Base-by-base conservation (phyloP, 2,797 vertebrate genomes). In the Neostethus bicornis region DNA sequence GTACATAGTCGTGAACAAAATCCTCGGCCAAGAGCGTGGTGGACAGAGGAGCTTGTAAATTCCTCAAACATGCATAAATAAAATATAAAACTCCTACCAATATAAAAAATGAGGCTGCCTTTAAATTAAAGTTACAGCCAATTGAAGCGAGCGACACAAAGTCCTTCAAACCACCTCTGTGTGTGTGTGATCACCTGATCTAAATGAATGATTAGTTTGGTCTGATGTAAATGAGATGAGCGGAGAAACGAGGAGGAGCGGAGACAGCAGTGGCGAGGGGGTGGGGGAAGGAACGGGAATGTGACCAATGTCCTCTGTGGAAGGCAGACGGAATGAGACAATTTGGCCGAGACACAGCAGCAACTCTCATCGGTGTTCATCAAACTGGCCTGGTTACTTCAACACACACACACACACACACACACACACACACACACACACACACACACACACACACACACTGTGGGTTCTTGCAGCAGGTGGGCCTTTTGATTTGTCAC, bases 401-500 rank as follows among this genome's bases (percentile, higher is more conserved):
- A 41, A 69, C 51, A 67, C 47, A 65, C 47, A 61, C 34, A 61
- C 52, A 35, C 41, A 42, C 29, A 41, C 47, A 51, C 58, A 53
- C 59, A 62, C 70, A 58, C 52, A 59, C 31, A 46, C 51, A 66
- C 39, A 57, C 50, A 70, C 60, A 67, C 53, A 56, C 59, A 41
- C 61, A 66, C 65, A 53, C 4, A 66, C 51, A 57, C 50, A 70
- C 60, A 67, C 53, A 56, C 59, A 41, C 61, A 66, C 65, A 53
- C 4, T n/a, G 66, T 51, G 28, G 57, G 52, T 53, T 44, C 76
- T 77, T 87, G 81, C 85, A 89, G 90, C 92, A 93, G 91, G 90
- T 93, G 92, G 89, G 86, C 83, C 89, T 90, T 91, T 93, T 92
- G 89, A 92, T 89, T 90, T 73, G 84, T 85, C 81, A 89, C 88